Evolutionary conservation across 2,113 vertebrate species (phyloP), one percentile per base, ranked within the genome.

Genomic region (Elephantulus edwardii): DNA sequence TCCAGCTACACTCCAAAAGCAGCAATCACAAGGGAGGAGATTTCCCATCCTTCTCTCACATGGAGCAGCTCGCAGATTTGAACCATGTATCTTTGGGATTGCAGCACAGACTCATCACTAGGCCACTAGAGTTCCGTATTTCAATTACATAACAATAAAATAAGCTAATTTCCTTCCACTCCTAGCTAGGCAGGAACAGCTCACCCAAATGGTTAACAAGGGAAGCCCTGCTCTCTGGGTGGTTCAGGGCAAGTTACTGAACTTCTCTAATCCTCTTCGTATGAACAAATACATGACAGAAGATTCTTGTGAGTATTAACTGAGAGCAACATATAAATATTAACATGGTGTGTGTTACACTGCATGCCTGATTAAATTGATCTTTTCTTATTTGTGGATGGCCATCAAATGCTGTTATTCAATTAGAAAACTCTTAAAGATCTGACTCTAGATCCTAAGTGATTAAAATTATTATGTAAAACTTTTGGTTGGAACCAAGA

Each of bases 241-340:
- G 68, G 19, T 58, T 71, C 46, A 58, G 19, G 6, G 5, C 42
- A 77, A 44, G 62, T 13, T 54, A 26, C 46, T 81, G 52, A 60
- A 81, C 35, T 22, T 52, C 42, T 46, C 54, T 75, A 11, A 26
- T 8, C 17, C 58, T 91, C 38, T 54, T 8, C 71, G 60, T 89
- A 19, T 66, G 42, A 66, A 66, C 40, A 26, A 87, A 7, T 9
- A 56, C n/a, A 72, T 22, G 5, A 16, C 62, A 68, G 4, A 66
- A 22, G 35, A 11, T n/a, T 88, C 64, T 93, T 68, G 35, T 91
- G 64, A 75, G 44, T 20, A 80, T 79, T 80, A 70, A 83, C 10
- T 79, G n/a, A 92, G 56, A 88, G 35, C 30, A 60, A 62, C 11
- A 68, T 14, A 33, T 77, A 88, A 93, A 78, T 60, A 30, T 78